Percentiles rank a stretch among this genome's conserved stretches.
Conservation (phyloP, 2,113 vertebrate species). For the Varanus komodoensis region DNA sequence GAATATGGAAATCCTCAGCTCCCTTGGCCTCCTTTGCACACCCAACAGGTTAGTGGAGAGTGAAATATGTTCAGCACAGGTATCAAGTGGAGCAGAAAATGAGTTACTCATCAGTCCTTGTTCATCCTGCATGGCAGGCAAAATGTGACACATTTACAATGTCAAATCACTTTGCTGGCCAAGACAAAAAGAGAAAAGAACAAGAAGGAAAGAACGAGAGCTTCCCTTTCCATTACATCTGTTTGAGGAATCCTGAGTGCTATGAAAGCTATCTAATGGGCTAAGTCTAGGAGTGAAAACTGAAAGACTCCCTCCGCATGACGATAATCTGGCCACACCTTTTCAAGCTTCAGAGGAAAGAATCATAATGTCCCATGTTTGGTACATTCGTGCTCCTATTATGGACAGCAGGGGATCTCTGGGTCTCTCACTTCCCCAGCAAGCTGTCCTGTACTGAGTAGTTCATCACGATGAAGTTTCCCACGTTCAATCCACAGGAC, state of each 20-base stretch:
- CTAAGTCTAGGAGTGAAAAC: neutral
- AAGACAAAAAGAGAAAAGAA: slow-evolving; percentile 1
- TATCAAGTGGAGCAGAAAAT: slow-evolving; percentile 57
- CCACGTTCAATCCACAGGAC: too few relatives aligned
- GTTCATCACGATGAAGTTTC: too few relatives aligned
- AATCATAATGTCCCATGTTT: neutral
- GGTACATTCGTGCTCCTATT: neutral
- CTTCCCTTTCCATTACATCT: neutral
- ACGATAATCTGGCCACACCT: neutral
- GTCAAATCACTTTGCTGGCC: neutral
- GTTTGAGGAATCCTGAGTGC: neutral
- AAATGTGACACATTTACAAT: neutral
- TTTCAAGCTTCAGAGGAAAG: neutral
- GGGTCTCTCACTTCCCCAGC: too few relatives aligned
- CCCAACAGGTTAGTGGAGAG: slow-evolving; percentile 62
- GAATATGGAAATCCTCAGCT: slow-evolving; percentile 35
- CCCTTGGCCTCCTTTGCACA: neutral
- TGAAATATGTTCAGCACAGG: slow-evolving; percentile 38
- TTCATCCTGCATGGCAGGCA: slow-evolving; percentile 51
- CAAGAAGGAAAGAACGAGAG: neutral
- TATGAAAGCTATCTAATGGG: neutral
- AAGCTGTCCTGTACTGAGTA: too few relatives aligned
- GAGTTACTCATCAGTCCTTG: slow-evolving; percentile 43
- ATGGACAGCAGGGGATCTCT: neutral
- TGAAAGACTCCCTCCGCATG: rapidly evolving